phyloP scores from a whole-genome alignment of 2,113 vertebrate species.

The Microtus oregoni region DNA sequence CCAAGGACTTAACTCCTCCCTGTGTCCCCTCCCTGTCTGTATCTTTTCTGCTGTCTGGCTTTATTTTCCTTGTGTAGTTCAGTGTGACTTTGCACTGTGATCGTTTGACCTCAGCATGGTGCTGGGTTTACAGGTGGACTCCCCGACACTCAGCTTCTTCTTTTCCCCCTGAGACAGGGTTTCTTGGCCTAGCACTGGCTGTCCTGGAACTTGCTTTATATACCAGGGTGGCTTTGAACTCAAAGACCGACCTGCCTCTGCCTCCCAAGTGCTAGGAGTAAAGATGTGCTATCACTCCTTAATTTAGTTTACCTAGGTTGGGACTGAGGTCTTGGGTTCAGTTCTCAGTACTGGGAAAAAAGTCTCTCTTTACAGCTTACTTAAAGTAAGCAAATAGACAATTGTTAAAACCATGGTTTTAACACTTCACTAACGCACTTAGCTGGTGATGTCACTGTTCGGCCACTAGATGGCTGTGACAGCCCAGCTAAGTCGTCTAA shows the following conservation, averaged over 20 bases:
- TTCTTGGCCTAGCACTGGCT: neutral
- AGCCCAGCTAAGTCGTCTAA: slow-evolving; percentile 30
- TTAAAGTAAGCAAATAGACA: neutral
- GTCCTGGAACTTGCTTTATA: neutral
- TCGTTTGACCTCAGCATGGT: neutral
- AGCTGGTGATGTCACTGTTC: neutral
- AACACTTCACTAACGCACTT: neutral
- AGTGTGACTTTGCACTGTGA: neutral
- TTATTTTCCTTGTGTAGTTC: neutral
- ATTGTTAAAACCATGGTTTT: neutral
- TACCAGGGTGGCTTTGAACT: neutral
- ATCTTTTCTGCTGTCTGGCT: neutral
- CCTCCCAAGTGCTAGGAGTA: neutral
- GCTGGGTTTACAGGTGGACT: neutral
- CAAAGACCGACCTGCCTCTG: neutral
- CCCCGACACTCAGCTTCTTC: neutral
- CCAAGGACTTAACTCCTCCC: neutral
- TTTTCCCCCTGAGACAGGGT: neutral
- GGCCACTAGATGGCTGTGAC: slow-evolving; percentile 71
- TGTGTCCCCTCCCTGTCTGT: neutral
- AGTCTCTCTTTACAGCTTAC: neutral
- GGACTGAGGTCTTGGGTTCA: neutral
- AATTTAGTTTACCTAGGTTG: neutral
- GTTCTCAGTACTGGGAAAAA: neutral
- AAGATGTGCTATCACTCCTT: neutral